Percentiles rank a stretch among this genome's conserved stretches.
phyloP scores from a whole-genome alignment of 2,888 invertebrate genomes.

The Hermaeophaga mercurialis region DNA sequence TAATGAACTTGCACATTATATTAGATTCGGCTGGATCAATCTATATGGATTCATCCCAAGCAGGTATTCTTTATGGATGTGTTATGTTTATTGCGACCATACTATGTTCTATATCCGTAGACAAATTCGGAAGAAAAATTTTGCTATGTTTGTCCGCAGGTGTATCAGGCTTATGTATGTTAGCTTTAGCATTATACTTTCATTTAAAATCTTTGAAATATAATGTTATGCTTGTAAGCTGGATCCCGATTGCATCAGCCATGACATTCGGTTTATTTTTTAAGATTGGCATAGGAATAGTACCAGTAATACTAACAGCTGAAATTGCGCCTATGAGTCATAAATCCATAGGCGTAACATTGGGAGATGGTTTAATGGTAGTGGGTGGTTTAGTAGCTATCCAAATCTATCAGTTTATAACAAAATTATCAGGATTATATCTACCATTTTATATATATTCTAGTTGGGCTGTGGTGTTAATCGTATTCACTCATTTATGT shows the following conservation, averaged over 20 bases:
- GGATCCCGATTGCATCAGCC: constrained; percentile 50
- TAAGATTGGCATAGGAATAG: constrained; percentile 52
- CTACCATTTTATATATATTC: constrained; percentile 52
- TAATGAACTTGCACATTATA: constrained; percentile 54
- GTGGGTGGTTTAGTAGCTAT: constrained; percentile 48
- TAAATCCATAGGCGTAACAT: constrained; percentile 49
- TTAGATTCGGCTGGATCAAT: constrained; percentile 48
- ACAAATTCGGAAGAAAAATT: constrained; percentile 50
- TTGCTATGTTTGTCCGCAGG: constrained; percentile 48
- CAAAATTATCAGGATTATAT: constrained; percentile 44
- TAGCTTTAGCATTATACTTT: constrained; percentile 50
- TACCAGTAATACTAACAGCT: constrained; percentile 52
- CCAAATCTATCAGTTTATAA: constrained; percentile 47
- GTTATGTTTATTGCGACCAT: constrained; percentile 50
- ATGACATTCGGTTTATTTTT: constrained; percentile 50
- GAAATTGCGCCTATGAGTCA: constrained; percentile 53
- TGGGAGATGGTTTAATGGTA: constrained; percentile 49
- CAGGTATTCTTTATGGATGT: constrained; percentile 51
- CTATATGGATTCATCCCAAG: constrained; percentile 43
- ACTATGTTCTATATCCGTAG: constrained; percentile 47
- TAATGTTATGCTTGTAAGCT: constrained; percentile 46
- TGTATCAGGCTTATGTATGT: constrained; percentile 48
- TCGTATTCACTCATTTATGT: constrained; percentile 46
- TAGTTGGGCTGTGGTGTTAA: constrained; percentile 46
- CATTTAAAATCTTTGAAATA: constrained; percentile 42